Base-by-base conservation (phyloP, 2,113 vertebrate genomes). In the Dunckerocampus dactyliophorus region DNA sequence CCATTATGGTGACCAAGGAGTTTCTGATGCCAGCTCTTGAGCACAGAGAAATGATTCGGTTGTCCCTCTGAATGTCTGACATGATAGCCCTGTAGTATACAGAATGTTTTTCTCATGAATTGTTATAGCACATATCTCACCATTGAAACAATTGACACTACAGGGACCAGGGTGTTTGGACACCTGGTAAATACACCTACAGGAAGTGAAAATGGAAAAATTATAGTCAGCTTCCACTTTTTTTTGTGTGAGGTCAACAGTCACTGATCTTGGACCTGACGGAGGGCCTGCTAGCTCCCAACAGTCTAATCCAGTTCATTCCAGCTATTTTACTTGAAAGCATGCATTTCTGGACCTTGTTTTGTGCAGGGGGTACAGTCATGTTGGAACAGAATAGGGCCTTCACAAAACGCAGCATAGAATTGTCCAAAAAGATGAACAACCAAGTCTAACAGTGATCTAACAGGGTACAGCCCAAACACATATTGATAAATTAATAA, bases 41-140 rank as follows among this genome's bases (percentile, higher is more conserved):
- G 60, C 89, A 95, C 74, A 98, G 82, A 8, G 93, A 95, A 34
- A 90, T 92, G 42, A 98, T 91, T 81, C 95, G 89, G 59, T 88
- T 95, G 83, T 99, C 95, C 63, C 84, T 91, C 82, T 92, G 92
- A 59, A 98, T 94, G 71, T 98, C 97, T 48, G 79, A 77, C 93
- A 99, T 92, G 82, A 99, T 94, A 22, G 93, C 92, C 70, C 95
- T 98, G 79, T 55, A 7, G 47, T 2, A 72, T 34, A 77, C 12
- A 16, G 54, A 19, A 16, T 39, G 11, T 57, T 39, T 34, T 52
- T 13, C 61, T 20, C 7, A 3, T 34, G 5, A 22, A 34, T 47
- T 7, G 49, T 20, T 8, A 54, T 39, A 37, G 59, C 45, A 52
- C 17, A 24, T 16, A 45, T 17, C 22, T 3, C 8, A 17, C 22